These are phyloP conservation scores for Tolypeutes matacus DNA, from an alignment of 2,797 vertebrate species.

Conservation along the genomic window DNA sequence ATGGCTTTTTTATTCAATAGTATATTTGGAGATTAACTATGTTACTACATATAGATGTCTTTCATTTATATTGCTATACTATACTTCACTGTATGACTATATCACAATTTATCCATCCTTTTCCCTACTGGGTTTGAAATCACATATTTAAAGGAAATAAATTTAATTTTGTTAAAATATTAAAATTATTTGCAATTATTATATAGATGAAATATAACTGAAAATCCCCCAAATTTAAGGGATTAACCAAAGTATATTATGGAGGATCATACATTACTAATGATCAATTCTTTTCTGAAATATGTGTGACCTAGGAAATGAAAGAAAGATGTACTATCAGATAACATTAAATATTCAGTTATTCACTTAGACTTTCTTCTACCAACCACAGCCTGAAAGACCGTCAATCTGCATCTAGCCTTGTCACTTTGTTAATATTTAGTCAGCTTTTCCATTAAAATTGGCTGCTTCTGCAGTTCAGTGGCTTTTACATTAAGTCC, in stretches of 20 bases:
- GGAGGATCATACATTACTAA: not conserved
- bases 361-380: not conserved
- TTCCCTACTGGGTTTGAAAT: not conserved
- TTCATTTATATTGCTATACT: not conserved
- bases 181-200: not conserved
- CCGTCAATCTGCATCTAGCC: not conserved
- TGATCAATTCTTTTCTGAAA: not conserved
- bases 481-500: constrained; percentile 41
- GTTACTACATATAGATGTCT: not conserved
- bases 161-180: not conserved
- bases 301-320: not conserved
- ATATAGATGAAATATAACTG: not conserved
- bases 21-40: not conserved
- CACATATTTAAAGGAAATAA: constrained; percentile 11
- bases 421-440: constrained; percentile 80
- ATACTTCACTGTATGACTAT: not conserved
- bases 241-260: not conserved
- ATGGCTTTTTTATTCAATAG: not conserved
- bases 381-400: not conserved
- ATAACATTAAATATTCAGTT: not conserved
- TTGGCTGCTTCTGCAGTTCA: constrained; percentile 46
- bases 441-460: constrained; percentile 63
- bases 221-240: not conserved
- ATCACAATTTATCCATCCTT: not conserved
- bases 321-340: not conserved